Evolutionary conservation across 2,113 vertebrate genomes (phyloP).

Genomic region (Vulpes vulpes): DNA sequence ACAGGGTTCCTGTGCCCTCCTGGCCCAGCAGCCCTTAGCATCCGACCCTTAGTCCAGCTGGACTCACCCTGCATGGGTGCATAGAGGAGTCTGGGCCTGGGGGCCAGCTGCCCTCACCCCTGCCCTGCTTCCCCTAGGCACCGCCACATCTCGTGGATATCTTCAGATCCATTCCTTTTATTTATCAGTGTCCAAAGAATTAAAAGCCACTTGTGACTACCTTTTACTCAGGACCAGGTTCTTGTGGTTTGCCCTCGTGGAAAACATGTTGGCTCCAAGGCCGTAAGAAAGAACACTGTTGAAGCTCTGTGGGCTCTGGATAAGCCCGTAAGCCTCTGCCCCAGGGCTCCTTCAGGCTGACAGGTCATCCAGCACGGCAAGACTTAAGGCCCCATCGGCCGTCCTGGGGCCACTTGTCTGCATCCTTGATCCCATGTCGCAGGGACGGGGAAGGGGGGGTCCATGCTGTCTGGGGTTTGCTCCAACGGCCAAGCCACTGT

Average conservation of each 20-base stretch:
- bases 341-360: accelerated
- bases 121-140: background rate
- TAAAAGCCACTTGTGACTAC: accelerated
- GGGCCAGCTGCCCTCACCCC: background rate
- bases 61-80: background rate
- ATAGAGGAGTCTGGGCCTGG: background rate
- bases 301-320: background rate
- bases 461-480: conserved; percentile 54
- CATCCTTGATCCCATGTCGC: background rate
- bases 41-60: accelerated
- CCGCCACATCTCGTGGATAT: background rate
- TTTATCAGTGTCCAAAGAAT: accelerated
- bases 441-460: background rate
- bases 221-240: too few relatives aligned
- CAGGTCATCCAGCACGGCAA: accelerated
- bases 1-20: too few relatives aligned
- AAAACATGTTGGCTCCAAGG: background rate
- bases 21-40: background rate
- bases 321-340: accelerated
- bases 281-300: background rate
- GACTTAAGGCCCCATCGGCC: background rate
- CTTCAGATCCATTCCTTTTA: accelerated
- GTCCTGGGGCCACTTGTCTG: background rate
- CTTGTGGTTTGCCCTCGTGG: background rate
- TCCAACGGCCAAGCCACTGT: conserved; percentile 66